phyloP scores from a whole-genome alignment of 1,140 invertebrate genomes.

The Rhynchophorus ferrugineus region DNA sequence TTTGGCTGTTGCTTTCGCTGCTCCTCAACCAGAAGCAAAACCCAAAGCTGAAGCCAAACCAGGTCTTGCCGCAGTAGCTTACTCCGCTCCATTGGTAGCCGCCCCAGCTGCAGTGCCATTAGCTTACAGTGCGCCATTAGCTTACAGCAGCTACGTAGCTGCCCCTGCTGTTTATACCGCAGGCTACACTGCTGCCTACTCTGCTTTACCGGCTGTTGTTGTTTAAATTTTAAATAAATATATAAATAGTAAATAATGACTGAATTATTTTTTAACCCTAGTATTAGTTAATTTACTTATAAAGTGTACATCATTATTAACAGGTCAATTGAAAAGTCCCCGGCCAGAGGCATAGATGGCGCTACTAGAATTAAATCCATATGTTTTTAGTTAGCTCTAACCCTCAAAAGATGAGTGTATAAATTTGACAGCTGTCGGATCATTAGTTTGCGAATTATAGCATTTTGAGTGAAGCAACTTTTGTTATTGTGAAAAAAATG shows the following conservation, averaged over 20 bases:
- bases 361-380: too few species aligned
- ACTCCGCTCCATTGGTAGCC: slow-evolving; percentile 4
- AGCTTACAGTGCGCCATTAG: slow-evolving; percentile 2
- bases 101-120: not conserved
- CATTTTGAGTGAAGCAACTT: too few species aligned
- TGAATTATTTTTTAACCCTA: too few species aligned
- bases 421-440: too few species aligned
- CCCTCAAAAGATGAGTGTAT: too few species aligned
- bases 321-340: too few species aligned
- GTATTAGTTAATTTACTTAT: not conserved
- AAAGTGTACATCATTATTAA: too few species aligned
- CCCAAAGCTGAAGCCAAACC: slow-evolving; percentile 4
- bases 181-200: slow-evolving; percentile 17
- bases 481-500: too few species aligned
- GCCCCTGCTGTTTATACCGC: slow-evolving; percentile 19
- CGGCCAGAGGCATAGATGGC: too few species aligned
- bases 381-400: too few species aligned
- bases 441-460: too few species aligned
- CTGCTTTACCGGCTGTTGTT: not conserved
- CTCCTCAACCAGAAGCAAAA: slow-evolving; percentile 3
- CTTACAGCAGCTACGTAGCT: not conserved
- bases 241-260: slow-evolving; percentile 4
- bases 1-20: slow-evolving; percentile 11
- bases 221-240: slow-evolving; percentile 1
- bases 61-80: slow-evolving; percentile 6